Conservation (phyloP, 2,888 invertebrate species). For the Ryuthela nishihirai region DNA sequence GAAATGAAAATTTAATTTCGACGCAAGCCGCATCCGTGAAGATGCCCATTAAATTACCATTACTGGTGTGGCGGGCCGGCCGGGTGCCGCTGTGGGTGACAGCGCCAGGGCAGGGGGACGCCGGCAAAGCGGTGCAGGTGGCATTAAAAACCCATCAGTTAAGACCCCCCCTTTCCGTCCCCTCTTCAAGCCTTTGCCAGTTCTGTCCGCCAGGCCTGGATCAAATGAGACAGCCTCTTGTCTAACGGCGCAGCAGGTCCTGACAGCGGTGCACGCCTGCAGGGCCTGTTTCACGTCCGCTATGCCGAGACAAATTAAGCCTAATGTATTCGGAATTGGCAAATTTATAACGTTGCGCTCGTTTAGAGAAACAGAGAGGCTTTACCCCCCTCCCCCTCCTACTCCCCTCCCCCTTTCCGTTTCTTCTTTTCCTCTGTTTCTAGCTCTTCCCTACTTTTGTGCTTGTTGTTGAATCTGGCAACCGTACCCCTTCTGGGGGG, state of each 20-base stretch:
- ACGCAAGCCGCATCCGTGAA: slow-evolving; percentile 31
- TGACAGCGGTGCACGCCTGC: slow-evolving; percentile 11
- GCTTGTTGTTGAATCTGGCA: no score
- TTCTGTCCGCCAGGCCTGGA: no score
- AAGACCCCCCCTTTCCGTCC: no score
- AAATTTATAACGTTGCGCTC: slow-evolving; percentile 37
- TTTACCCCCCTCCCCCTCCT: slow-evolving; percentile 9
- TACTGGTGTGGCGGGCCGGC: slow-evolving; percentile 6
- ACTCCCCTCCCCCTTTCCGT: slow-evolving; percentile 11
- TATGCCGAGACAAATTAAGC: slow-evolving; percentile 37
- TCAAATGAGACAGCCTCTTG: slow-evolving; percentile 25
- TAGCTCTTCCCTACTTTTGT: no score
- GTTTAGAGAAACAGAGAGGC: slow-evolving; percentile 24
- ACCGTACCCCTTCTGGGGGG: no score
- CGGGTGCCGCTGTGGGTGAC: slow-evolving; percentile 3
- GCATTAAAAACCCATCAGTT: slow-evolving; percentile 40
- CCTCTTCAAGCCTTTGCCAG: no score
- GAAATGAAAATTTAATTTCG: slow-evolving; percentile 39
- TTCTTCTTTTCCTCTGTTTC: not conserved
- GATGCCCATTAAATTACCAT: slow-evolving; percentile 39
- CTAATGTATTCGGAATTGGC: slow-evolving; percentile 40
- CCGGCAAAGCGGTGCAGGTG: slow-evolving; percentile 34
- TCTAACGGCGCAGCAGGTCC: slow-evolving; percentile 30
- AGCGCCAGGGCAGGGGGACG: slow-evolving; percentile 6
- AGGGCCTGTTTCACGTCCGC: slow-evolving; percentile 1